phyloP scores from a whole-genome alignment of 2,797 vertebrate species.

The Coilia nasus region DNA sequence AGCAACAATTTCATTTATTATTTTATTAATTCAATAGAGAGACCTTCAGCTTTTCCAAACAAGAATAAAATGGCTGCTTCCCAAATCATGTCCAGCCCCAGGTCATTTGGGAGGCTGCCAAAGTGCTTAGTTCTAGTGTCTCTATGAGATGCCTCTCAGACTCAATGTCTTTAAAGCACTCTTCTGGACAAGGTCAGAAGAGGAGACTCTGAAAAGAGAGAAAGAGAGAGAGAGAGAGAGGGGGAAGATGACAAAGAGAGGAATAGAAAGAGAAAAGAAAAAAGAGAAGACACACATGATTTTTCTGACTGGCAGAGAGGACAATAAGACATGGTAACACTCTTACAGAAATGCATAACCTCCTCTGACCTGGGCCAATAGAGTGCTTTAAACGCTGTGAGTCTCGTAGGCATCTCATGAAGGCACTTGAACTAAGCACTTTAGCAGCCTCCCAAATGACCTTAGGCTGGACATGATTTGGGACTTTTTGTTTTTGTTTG shows the following conservation, averaged over 20 bases:
- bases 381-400: too few species aligned
- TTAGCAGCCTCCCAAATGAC: too few species aligned
- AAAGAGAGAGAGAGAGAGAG: neutral
- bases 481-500: too few species aligned
- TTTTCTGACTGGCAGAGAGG: conserved; percentile 28
- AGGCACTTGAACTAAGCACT: too few species aligned
- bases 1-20: neutral
- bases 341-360: too few species aligned
- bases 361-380: too few species aligned
- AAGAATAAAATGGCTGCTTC: too few species aligned
- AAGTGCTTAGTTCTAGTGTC: neutral
- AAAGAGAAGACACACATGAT: conserved; percentile 13
- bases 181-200: neutral
- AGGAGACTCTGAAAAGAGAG: conserved; percentile 14
- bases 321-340: conserved; percentile 29
- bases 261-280: conserved; percentile 36
- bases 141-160: neutral
- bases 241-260: neutral
- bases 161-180: neutral
- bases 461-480: too few species aligned
- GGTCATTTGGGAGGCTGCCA: neutral
- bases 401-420: too few species aligned
- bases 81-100: too few species aligned
- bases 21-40: too few species aligned
- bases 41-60: too few species aligned